phyloP scores from a whole-genome alignment of 37 sponge, comb jelly and placozoan species.

The Halisarca cf. caerulea region DNA sequence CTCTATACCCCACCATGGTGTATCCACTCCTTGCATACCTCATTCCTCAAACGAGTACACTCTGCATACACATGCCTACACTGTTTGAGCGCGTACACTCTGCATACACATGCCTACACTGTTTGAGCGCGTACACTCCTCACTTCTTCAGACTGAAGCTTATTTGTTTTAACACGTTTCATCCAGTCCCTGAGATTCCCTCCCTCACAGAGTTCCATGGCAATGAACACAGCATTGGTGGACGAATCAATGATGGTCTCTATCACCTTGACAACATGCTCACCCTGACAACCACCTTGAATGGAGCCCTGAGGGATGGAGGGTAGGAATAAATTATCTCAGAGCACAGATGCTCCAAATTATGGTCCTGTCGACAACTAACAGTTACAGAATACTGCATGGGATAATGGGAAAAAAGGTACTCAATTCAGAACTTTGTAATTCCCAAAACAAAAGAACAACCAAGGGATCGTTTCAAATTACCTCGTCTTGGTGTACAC shows the following conservation, averaged over 20 bases:
- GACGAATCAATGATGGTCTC: constrained; percentile 41
- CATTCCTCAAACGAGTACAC: too few species aligned
- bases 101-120: not conserved
- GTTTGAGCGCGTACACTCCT: not conserved
- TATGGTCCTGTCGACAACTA: too few species aligned
- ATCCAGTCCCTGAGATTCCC: constrained; percentile 91
- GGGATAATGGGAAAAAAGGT: too few species aligned
- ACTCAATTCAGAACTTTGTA: too few species aligned
- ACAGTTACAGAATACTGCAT: too few species aligned
- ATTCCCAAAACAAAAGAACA: too few species aligned
- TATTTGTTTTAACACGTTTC: constrained; percentile 61
- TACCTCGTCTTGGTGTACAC: too few species aligned
- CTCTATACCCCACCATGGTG: too few species aligned
- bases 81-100: not conserved
- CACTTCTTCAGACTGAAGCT: constrained; percentile 70
- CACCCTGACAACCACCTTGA: constrained; percentile 65
- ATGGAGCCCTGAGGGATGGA: constrained; percentile 19
- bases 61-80: not conserved
- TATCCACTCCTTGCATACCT: too few species aligned
- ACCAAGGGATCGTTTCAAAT: too few species aligned
- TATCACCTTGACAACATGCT: constrained; percentile 74
- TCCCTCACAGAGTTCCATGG: constrained; percentile 92
- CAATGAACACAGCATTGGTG: constrained; percentile 44
- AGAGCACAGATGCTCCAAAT: too few species aligned
- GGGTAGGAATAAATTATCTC: too few species aligned